A percentile compares a stretch with the other conserved stretches of the same genome.
Conservation (phyloP, 2,113 vertebrate genomes). For the Malurus elegans region DNA sequence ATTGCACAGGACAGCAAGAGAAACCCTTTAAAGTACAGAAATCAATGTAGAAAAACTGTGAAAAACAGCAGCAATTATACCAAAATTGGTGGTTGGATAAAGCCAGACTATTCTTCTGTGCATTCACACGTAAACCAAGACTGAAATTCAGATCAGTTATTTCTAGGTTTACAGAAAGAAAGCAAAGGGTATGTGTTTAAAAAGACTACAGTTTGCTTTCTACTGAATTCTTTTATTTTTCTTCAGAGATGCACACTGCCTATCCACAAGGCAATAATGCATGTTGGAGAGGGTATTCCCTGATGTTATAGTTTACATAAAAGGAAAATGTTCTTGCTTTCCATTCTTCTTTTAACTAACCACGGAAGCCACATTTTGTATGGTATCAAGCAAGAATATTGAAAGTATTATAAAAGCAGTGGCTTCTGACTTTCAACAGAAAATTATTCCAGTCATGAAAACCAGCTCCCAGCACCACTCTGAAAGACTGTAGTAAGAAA, state of each 20-base stretch:
- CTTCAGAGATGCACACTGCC: background rate
- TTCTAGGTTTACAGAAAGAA: background rate
- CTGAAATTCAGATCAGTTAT: background rate
- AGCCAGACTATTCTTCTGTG: background rate
- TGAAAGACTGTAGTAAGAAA: background rate
- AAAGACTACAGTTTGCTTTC: background rate
- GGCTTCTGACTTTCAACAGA: background rate
- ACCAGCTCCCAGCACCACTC: background rate
- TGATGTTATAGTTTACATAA: background rate
- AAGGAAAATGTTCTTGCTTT: background rate
- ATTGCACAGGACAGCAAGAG: background rate
- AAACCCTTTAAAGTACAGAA: background rate
- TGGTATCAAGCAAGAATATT: background rate
- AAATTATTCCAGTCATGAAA: background rate
- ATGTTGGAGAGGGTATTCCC: background rate
- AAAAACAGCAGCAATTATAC: background rate
- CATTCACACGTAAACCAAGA: background rate
- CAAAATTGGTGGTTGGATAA: background rate
- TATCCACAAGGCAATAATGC: accelerated
- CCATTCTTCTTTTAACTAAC: background rate
- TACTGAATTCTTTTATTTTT: background rate
- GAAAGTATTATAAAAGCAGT: background rate
- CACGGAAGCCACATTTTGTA: background rate
- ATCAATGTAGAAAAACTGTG: background rate
- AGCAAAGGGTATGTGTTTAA: background rate